Evolutionary conservation across 2,113 vertebrate species (phyloP).

Genomic region (Sporophila hypoxantha): DNA sequence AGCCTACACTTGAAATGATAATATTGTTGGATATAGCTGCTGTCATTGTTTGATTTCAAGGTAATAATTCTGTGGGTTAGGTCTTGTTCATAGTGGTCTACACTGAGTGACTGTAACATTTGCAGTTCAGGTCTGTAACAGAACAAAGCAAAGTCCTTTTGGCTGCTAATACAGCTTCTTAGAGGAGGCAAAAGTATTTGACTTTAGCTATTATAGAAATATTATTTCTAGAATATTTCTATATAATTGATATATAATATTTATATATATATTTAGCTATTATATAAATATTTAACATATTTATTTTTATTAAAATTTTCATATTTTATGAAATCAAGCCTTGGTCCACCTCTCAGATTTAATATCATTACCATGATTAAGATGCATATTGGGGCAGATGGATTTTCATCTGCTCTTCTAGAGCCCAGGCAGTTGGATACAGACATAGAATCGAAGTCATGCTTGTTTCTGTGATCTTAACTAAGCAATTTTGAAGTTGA

Average conservation of each 20-base stretch:
- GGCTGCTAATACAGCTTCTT: neutral
- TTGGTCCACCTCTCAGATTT: neutral
- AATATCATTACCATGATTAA: neutral
- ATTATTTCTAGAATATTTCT: neutral
- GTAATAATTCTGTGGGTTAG: neutral
- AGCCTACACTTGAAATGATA: neutral
- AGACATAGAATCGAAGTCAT: neutral
- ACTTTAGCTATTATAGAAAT: neutral
- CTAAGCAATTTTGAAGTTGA: neutral
- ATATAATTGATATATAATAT: too few species aligned
- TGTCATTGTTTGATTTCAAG: neutral
- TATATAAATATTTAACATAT: neutral
- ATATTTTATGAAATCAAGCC: neutral
- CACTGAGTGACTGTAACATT: neutral
- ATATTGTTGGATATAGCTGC: neutral
- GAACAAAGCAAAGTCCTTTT: neutral
- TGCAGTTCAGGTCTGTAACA: neutral
- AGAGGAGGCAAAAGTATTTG: neutral
- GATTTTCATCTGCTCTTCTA: neutral
- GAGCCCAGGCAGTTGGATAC: neutral
- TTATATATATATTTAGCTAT: too few species aligned
- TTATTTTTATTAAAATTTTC: neutral
- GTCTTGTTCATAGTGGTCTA: accelerated
- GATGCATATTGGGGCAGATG: neutral
- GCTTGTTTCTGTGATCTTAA: neutral